Conservation (phyloP, 2,888 invertebrate genomes). For the Leptinotarsa peninsularis region DNA sequence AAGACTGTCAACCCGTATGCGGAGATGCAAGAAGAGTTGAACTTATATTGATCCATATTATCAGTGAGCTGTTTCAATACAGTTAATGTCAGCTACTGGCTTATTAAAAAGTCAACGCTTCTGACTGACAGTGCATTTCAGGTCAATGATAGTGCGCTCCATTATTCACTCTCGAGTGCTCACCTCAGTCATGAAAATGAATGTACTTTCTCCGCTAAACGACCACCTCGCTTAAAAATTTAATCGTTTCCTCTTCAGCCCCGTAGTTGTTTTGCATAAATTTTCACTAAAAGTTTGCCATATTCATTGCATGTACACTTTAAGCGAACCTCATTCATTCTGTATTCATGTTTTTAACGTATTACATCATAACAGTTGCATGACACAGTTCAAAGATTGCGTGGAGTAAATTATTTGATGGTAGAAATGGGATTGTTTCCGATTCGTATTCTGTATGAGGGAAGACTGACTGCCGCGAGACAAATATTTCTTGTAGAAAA, state of each 20-base stretch:
- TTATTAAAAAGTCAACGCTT: not conserved
- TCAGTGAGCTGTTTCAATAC: not conserved
- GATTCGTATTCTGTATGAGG: too few relatives aligned
- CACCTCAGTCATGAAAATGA: conserved; percentile 18
- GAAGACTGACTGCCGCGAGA: too few relatives aligned
- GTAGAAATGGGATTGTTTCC: not conserved
- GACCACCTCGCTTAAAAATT: conserved; percentile 10
- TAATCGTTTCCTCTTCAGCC: conserved; percentile 12
- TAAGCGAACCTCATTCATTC: conserved; percentile 13
- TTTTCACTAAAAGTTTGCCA: conserved; percentile 17
- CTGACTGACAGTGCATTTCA: not conserved
- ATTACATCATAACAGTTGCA: conserved; percentile 12
- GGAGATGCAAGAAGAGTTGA: too few relatives aligned
- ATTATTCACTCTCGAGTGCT: conserved; percentile 6
- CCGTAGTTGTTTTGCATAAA: conserved; percentile 14
- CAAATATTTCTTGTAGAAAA: too few relatives aligned
- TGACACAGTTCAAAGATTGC: conserved; percentile 8
- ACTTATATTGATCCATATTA: too few relatives aligned
- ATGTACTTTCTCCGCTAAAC: not conserved
- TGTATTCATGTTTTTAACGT: conserved; percentile 13
- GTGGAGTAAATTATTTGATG: conserved; percentile 2
- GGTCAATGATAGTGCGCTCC: conserved; percentile 5
- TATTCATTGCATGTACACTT: conserved; percentile 12
- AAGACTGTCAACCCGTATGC: too few relatives aligned
- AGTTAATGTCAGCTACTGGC: not conserved